phyloP scores from a whole-genome alignment of 1,140 invertebrate genomes.

The Drosophila sp. region DNA sequence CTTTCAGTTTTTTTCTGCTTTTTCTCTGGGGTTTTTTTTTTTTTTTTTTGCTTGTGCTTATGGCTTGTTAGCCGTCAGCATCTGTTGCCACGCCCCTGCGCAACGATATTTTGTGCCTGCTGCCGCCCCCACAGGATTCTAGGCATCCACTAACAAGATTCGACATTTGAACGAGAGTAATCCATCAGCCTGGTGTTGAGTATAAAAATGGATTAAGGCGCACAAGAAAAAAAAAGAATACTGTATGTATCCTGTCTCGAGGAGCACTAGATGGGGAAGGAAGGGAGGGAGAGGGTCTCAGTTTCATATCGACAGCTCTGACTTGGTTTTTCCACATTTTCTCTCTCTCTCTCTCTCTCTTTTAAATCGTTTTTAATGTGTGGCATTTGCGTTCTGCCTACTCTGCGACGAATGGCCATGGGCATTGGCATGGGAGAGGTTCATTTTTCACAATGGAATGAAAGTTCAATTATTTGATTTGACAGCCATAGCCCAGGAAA shows the following conservation, averaged over 20 bases:
- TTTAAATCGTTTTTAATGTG: constrained; percentile 73
- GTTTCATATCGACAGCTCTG: constrained; percentile 48
- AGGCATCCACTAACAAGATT: constrained; percentile 70
- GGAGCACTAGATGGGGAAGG: neutral
- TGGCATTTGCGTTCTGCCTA: constrained; percentile 58
- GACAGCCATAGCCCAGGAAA: constrained; percentile 58
- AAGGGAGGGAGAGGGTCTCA: constrained; percentile 29
- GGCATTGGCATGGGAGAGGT: constrained; percentile 24
- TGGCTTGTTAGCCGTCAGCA: constrained; percentile 64
- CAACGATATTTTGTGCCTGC: constrained; percentile 44
- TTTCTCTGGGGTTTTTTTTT: neutral
- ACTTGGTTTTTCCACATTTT: constrained; percentile 22
- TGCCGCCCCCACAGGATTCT: constrained; percentile 15
- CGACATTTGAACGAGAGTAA: constrained; percentile 79
- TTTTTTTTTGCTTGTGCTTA: neutral
- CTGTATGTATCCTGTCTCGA: constrained; percentile 32
- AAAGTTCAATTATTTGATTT: constrained; percentile 81
- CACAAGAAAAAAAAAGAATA: constrained; percentile 27
- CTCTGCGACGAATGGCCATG: constrained; percentile 16
- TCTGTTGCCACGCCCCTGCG: constrained; percentile 50
- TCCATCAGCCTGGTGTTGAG: constrained; percentile 70
- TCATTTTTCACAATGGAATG: constrained; percentile 78
- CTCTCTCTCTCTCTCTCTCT: constrained; percentile 19
- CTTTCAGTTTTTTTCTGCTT: neutral
- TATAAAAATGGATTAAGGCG: constrained; percentile 74